Percentiles rank a stretch among this genome's conserved stretches.
phyloP scores from a whole-genome alignment of 2,888 invertebrate species.

The Microctonus brassicae region DNA sequence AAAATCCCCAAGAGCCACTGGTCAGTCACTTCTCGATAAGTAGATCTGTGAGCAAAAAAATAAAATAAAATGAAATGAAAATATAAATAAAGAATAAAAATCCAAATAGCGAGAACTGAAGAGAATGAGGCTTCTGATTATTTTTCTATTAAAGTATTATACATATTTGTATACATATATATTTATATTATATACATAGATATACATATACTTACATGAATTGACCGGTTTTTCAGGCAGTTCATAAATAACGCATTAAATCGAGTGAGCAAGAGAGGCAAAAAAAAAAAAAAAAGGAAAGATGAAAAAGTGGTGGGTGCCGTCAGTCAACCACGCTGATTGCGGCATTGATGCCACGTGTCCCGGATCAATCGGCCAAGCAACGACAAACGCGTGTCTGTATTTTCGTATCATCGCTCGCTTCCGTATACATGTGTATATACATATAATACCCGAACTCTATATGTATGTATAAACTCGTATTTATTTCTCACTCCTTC shows the following conservation, averaged over 20 bases:
- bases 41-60: constrained; percentile 14
- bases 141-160: constrained; percentile 30
- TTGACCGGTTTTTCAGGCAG: constrained; percentile 65
- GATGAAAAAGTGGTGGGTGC: constrained; percentile 42
- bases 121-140: not conserved
- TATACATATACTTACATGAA: no score
- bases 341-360: constrained; percentile 69
- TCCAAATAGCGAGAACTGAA: not conserved
- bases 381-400: constrained; percentile 61
- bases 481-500: not conserved
- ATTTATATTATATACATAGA: no score
- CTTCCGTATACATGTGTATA: not conserved
- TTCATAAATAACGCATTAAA: constrained; percentile 67
- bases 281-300: constrained; percentile 28
- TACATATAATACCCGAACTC: not conserved
- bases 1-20: constrained; percentile 10
- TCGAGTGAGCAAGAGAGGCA: constrained; percentile 30
- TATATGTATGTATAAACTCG: not conserved
- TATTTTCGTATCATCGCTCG: constrained; percentile 67
- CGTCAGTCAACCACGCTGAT: constrained; percentile 66
- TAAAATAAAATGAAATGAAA: not conserved
- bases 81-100: not conserved
- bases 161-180: no score
- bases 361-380: constrained; percentile 65
- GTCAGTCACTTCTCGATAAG: constrained; percentile 33